A percentile compares a stretch with the other conserved stretches of the same genome.
These are phyloP conservation scores for Ctenopoma kingsleyae DNA, from an alignment of 2,797 vertebrate genomes.

Conservation along the genomic window DNA sequence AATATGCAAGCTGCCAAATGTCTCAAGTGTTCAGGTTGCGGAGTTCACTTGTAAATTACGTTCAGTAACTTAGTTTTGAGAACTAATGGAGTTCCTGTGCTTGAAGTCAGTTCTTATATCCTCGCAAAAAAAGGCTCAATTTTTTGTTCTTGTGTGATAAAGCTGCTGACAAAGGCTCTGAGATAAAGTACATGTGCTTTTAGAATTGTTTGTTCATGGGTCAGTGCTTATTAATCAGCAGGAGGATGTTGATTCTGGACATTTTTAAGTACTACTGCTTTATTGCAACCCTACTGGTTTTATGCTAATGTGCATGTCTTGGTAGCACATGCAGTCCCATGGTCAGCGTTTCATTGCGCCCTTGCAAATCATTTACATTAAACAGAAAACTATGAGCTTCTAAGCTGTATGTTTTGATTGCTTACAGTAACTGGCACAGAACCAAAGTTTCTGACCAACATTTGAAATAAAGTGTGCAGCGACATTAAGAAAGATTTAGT, in stretches of 20 bases:
- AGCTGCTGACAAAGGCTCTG: conserved; percentile 63
- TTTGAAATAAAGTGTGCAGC: conserved; percentile 27
- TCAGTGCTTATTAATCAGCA: conserved; percentile 47
- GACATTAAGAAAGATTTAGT: conserved; percentile 36
- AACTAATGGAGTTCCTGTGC: conserved; percentile 60
- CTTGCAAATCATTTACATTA: neutral
- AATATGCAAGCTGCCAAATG: conserved; percentile 74
- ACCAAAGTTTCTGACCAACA: conserved; percentile 39
- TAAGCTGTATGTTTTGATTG: conserved; percentile 12
- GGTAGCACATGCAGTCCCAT: neutral
- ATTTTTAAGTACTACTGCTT: conserved; percentile 34
- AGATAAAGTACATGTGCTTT: conserved; percentile 51
- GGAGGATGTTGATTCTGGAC: conserved; percentile 34
- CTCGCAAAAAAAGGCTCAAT: conserved; percentile 39
- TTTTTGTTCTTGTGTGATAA: conserved; percentile 62
- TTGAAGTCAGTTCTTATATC: conserved; percentile 40
- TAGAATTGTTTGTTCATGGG: conserved; percentile 36
- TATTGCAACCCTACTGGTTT: conserved; percentile 17
- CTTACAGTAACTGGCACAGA: conserved; percentile 15
- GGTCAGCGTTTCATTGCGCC: neutral
- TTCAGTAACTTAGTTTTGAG: conserved; percentile 53
- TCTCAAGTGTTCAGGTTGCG: conserved; percentile 74
- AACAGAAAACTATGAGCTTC: conserved; percentile 13
- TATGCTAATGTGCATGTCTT: neutral
- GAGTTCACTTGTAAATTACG: conserved; percentile 68